Conservation (phyloP, 2,113 vertebrate species). For the Rhadina sibilatrix region DNA sequence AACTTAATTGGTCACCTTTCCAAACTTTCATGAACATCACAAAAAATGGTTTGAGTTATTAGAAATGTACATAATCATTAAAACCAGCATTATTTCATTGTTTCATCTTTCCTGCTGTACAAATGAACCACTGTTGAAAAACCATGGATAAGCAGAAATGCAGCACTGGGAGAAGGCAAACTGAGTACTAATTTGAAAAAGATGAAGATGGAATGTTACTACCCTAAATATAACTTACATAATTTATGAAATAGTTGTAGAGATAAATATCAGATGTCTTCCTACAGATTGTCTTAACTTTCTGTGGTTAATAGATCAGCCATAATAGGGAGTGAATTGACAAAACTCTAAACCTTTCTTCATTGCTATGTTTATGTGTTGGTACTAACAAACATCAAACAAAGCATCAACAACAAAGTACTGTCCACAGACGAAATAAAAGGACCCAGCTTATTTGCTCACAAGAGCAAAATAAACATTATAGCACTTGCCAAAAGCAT, state of each 20-base stretch:
- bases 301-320: background rate
- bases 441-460: background rate
- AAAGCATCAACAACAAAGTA: background rate
- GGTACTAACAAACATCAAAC: background rate
- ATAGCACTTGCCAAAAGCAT: background rate
- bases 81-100: background rate
- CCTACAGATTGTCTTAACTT: background rate
- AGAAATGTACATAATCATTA: background rate
- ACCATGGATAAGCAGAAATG: rapidly evolving
- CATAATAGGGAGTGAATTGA: background rate
- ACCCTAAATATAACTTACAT: background rate
- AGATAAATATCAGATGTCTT: background rate
- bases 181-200: background rate
- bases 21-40: background rate
- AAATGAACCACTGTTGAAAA: background rate
- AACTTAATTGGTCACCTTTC: background rate
- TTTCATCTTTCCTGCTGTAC: background rate
- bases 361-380: background rate
- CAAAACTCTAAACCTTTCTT: background rate
- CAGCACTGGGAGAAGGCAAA: background rate
- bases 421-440: background rate
- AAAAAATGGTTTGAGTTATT: background rate
- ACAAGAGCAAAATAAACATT: background rate
- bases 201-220: background rate
- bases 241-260: background rate